Percentiles rank a stretch among this genome's conserved stretches.
Evolutionary conservation across 1,140 invertebrate genomes (phyloP).

Genomic region (Oryctes rhinoceros): DNA sequence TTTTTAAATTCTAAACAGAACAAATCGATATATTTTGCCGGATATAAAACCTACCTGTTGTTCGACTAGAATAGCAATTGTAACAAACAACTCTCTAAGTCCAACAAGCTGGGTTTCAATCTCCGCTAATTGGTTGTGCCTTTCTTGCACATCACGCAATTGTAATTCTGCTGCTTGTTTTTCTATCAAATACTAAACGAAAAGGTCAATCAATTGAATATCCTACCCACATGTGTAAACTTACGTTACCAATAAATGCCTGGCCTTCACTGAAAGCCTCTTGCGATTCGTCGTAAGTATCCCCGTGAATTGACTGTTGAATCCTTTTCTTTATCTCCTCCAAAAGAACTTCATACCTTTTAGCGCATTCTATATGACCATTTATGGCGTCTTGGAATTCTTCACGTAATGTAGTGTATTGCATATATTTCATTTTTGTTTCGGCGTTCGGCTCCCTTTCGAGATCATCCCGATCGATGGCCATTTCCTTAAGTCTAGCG

Average conservation of each 20-base stretch:
- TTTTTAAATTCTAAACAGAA: too few species aligned
- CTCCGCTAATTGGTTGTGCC: constrained; percentile 84
- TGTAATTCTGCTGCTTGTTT: constrained; percentile 81
- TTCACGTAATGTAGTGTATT: constrained; percentile 52
- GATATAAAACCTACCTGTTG: constrained; percentile 69
- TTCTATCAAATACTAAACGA: constrained; percentile 78
- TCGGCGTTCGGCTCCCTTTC: constrained; percentile 46
- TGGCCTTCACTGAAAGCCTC: constrained; percentile 43
- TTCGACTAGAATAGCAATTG: constrained; percentile 79
- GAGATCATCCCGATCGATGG: constrained; percentile 47
- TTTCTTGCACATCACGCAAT: constrained; percentile 82
- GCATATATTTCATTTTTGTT: constrained; percentile 53
- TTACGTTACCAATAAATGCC: constrained; percentile 57
- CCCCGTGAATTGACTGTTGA: constrained; percentile 25
- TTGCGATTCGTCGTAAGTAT: background rate
- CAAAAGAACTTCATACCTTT: constrained; percentile 49
- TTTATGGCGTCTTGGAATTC: constrained; percentile 51
- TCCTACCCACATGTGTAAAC: constrained; percentile 25
- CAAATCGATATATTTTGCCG: constrained; percentile 25
- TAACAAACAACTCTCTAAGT: constrained; percentile 84
- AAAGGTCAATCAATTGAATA: constrained; percentile 46
- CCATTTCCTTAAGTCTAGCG: constrained; percentile 51
- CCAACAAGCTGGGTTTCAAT: constrained; percentile 83
- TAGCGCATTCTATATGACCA: constrained; percentile 48
- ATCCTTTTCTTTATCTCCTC: constrained; percentile 45